Evolutionary conservation across 1,140 invertebrate species (phyloP).

Genomic region (Tenebrio molitor): DNA sequence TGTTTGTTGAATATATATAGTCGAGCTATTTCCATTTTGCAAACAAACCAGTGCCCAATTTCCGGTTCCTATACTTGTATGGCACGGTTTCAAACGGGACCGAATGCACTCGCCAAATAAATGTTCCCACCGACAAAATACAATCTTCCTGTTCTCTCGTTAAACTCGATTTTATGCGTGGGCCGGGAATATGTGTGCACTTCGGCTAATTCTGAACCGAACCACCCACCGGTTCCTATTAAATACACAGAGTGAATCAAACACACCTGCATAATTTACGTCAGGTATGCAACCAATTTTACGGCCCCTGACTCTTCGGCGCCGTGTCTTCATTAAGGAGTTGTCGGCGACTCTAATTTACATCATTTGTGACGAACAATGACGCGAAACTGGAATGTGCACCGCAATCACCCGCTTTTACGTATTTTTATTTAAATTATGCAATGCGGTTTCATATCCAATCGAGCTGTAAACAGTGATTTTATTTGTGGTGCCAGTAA

Average conservation of each 20-base stretch:
- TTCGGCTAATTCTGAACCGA: not conserved
- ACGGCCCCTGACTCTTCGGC: no score
- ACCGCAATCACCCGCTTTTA: no score
- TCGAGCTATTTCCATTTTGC: constrained; percentile 37
- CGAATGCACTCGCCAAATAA: constrained; percentile 28
- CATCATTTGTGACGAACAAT: no score
- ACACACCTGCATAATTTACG: not conserved
- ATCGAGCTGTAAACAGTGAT: no score
- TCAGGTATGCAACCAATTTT: not conserved
- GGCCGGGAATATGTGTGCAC: constrained; percentile 14
- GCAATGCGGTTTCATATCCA: no score
- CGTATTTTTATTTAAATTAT: no score
- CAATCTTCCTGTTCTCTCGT: not conserved
- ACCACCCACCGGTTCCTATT: constrained; percentile 5
- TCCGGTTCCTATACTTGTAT: constrained; percentile 27
- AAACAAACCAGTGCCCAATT: constrained; percentile 26
- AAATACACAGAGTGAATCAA: not conserved
- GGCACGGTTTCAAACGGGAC: constrained; percentile 15
- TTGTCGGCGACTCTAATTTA: no score
- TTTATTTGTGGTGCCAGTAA: no score
- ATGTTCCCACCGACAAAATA: constrained; percentile 22
- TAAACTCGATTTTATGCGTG: constrained; percentile 23
- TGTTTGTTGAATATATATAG: constrained; percentile 27
- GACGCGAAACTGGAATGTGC: no score
- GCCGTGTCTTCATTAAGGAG: no score